A percentile compares a stretch with the other conserved stretches of the same genome.
These are phyloP conservation scores for Sphyrna mokarran DNA, from an alignment of 2,113 vertebrate genomes.

Conservation along the genomic window DNA sequence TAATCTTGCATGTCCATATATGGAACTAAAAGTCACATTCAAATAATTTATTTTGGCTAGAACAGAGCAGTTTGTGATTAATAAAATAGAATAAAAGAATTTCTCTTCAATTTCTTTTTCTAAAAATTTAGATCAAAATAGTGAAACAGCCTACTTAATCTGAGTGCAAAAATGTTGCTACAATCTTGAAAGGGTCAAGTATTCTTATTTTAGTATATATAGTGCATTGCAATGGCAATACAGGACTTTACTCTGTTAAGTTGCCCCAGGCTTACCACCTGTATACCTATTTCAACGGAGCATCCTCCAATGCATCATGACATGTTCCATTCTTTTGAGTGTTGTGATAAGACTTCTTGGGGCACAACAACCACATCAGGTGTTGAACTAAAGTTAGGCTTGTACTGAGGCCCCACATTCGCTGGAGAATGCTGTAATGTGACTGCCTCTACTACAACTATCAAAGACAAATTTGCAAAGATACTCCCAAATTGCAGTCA, in stretches of 20 bases:
- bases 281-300: background rate
- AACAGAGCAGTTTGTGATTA: background rate
- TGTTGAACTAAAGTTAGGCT: background rate
- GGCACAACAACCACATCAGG: constrained; percentile 2
- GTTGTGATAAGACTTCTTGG: background rate
- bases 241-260: constrained; percentile 5
- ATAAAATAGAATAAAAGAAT: background rate
- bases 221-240: background rate
- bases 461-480: background rate
- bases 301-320: background rate
- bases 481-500: background rate
- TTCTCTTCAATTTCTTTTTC: background rate
- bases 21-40: background rate
- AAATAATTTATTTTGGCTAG: background rate
- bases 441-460: background rate
- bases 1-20: background rate
- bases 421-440: background rate
- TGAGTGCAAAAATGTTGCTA: background rate
- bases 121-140: background rate
- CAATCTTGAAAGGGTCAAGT: background rate
- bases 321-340: background rate
- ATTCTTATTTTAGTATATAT: background rate
- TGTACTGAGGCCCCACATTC: background rate
- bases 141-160: background rate
- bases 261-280: background rate